A percentile compares a stretch with the other conserved stretches of the same genome.
These are phyloP conservation scores for Limnephilus marmoratus DNA, from an alignment of 2,888 invertebrate species.

Conservation along the genomic window DNA sequence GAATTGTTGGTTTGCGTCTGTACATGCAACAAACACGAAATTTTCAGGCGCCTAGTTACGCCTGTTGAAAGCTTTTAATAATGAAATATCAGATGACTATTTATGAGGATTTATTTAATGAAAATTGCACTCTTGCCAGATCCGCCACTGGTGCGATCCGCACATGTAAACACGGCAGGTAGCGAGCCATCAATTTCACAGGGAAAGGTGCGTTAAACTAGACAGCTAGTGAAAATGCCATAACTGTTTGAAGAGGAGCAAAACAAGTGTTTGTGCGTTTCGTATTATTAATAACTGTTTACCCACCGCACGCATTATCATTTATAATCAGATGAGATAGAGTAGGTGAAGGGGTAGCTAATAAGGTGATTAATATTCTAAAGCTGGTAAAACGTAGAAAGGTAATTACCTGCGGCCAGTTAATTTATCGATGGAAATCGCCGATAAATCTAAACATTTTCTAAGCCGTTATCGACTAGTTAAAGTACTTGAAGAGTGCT, in stretches of 20 bases:
- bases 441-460: background rate
- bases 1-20: too few species aligned
- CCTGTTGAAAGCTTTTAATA: too few species aligned
- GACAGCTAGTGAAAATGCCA: background rate
- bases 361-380: background rate
- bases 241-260: background rate
- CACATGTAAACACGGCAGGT: background rate
- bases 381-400: background rate
- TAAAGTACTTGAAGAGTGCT: background rate
- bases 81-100: too few species aligned
- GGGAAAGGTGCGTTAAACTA: background rate
- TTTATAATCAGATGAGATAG: background rate
- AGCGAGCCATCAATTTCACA: background rate
- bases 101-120: background rate
- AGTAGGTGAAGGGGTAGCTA: background rate
- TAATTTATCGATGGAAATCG: background rate
- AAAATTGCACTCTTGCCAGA: background rate
- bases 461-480: background rate
- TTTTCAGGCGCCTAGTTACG: too few species aligned
- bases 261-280: background rate
- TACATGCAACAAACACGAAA: too few species aligned
- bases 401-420: background rate
- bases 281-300: background rate
- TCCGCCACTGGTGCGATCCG: background rate
- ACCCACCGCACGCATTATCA: background rate